Percentiles rank a stretch among this genome's conserved stretches.
Conservation (phyloP, 2,888 invertebrate species). For the Fissipunctia ypsillon region DNA sequence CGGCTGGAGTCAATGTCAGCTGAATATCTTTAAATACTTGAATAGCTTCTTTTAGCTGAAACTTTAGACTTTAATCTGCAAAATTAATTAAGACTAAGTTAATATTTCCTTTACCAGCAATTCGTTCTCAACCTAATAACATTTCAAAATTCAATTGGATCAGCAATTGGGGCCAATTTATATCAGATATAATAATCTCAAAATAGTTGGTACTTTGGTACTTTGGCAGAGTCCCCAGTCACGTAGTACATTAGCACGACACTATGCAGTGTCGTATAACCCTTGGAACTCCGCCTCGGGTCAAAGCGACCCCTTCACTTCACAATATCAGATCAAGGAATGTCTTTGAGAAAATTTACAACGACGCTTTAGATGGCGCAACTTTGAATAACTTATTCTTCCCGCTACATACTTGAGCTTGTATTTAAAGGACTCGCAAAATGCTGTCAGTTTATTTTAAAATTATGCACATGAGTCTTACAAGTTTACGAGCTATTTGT, state of each 20-base stretch:
- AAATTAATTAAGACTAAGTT: background rate
- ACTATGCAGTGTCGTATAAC: slow-evolving; percentile 72
- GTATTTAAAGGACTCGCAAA: slow-evolving; percentile 45
- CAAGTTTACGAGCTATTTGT: slow-evolving; percentile 15
- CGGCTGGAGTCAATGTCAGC: background rate
- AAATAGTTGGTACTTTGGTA: slow-evolving; percentile 62
- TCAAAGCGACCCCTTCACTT: slow-evolving; percentile 75
- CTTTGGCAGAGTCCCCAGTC: slow-evolving; percentile 70
- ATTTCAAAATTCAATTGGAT: slow-evolving; percentile 68
- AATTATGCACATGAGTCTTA: slow-evolving; percentile 29
- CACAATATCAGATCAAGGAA: slow-evolving; percentile 78
- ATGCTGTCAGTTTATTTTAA: slow-evolving; percentile 31
- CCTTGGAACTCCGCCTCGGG: slow-evolving; percentile 75
- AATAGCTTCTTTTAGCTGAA: background rate
- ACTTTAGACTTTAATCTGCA: background rate
- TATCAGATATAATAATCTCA: slow-evolving; percentile 68
- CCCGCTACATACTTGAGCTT: slow-evolving; percentile 46
- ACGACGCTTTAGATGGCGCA: slow-evolving; percentile 67
- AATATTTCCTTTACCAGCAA: slow-evolving; percentile 17
- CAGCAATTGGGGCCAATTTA: slow-evolving; percentile 67
- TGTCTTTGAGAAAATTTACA: slow-evolving; percentile 74
- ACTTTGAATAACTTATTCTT: slow-evolving; percentile 65
- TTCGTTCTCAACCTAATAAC: slow-evolving; percentile 43
- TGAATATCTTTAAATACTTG: background rate
- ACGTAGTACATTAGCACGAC: slow-evolving; percentile 83